phyloP scores from a whole-genome alignment of 2,113 vertebrate species.

The Boulengeromyrus knoepffleri region DNA sequence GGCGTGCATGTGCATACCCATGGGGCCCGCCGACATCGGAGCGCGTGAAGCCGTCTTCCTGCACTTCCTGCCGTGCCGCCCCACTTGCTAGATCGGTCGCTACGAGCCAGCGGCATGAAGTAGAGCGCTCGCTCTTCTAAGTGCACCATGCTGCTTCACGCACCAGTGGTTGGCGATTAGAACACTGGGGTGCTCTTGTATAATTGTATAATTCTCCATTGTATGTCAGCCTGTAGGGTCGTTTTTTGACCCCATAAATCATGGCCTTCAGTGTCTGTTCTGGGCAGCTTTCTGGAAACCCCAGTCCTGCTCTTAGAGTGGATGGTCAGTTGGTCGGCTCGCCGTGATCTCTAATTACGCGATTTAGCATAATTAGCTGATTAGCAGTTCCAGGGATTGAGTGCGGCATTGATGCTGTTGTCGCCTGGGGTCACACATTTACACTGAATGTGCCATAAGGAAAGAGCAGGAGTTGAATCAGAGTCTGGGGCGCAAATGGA shows the following conservation, averaged over 20 bases:
- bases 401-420: neutral
- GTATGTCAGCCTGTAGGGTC: neutral
- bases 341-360: neutral
- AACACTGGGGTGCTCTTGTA: neutral
- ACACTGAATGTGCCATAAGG: neutral
- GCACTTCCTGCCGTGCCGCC: neutral
- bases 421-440: neutral
- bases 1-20: constrained; percentile 22
- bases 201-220: neutral
- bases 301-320: neutral
- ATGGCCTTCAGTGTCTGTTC: neutral
- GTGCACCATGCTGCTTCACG: no score
- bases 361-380: neutral
- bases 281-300: neutral
- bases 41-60: constrained; percentile 24
- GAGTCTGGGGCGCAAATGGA: constrained; percentile 15
- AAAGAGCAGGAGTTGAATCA: constrained; percentile 8
- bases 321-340: neutral
- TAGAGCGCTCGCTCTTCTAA: neutral
- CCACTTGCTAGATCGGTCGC: constrained; percentile 22
- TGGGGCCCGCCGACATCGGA: constrained; percentile 20
- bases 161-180: no score
- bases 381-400: neutral
- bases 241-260: neutral
- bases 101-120: neutral